These are phyloP conservation scores for Triplophysa rosa DNA, from an alignment of 2,113 vertebrate species.

Conservation along the genomic window DNA sequence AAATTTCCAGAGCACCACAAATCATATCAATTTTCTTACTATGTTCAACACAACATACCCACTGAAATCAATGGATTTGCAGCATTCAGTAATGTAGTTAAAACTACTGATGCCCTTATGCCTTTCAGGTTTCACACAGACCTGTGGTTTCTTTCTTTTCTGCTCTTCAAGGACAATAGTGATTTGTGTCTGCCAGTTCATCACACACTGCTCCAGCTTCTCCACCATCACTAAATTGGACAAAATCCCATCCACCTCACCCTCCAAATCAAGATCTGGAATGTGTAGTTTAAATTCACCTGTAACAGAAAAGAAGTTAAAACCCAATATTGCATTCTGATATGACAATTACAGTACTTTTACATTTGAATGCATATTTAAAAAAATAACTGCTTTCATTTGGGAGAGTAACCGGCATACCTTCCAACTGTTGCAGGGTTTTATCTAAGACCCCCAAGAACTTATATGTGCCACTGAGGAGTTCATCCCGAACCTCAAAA, in stretches of 20 bases:
- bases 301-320: constrained; percentile 44
- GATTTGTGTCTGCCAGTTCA: constrained; percentile 86
- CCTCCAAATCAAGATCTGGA: constrained; percentile 77
- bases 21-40: too few species aligned
- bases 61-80: too few species aligned
- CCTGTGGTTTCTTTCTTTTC: constrained; percentile 83
- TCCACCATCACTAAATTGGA: constrained; percentile 68
- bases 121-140: constrained; percentile 52
- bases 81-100: too few species aligned
- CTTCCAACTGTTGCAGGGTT: constrained; percentile 76
- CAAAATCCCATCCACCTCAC: constrained; percentile 68
- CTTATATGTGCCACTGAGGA: constrained; percentile 78
- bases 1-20: not conserved
- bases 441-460: constrained; percentile 69
- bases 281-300: constrained; percentile 80
- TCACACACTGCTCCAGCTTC: constrained; percentile 78
- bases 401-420: constrained; percentile 56
- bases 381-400: too few species aligned
- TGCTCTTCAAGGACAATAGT: constrained; percentile 77
- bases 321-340: not conserved
- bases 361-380: too few species aligned
- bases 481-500: constrained; percentile 69
- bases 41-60: too few species aligned
- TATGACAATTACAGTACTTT: not conserved
- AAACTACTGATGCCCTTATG: too few species aligned